phyloP scores from a whole-genome alignment of 37 sponge, comb jelly and placozoan genomes.

The Chondrosia reniformis region DNA sequence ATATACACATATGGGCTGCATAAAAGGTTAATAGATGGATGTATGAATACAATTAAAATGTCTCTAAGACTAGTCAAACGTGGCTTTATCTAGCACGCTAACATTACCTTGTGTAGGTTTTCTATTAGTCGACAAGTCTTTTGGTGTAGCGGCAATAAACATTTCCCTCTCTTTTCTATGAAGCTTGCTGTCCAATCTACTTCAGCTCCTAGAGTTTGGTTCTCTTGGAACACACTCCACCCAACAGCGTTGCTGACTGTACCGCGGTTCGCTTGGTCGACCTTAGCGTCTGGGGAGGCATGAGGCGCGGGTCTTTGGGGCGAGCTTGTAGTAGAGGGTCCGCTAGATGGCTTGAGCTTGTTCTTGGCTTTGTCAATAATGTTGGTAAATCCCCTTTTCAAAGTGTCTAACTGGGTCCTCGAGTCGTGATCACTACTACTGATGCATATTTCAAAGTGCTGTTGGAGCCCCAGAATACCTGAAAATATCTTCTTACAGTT shows the following conservation, averaged over 20 bases:
- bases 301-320: not conserved
- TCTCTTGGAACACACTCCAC: not conserved
- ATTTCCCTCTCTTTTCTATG: constrained; percentile 45
- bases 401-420: constrained; percentile 11
- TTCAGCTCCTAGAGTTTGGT: not conserved
- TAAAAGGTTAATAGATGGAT: too few species aligned
- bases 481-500: constrained; percentile 45
- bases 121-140: not conserved
- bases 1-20: too few species aligned
- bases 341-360: not conserved
- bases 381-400: constrained; percentile 25
- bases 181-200: constrained; percentile 44
- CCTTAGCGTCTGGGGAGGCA: not conserved
- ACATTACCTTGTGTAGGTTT: not conserved
- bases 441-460: constrained; percentile 40
- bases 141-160: constrained; percentile 35
- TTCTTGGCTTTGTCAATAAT: constrained; percentile 62
- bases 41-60: too few species aligned
- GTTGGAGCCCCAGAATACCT: constrained; percentile 35
- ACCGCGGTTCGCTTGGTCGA: not conserved
- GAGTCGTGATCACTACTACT: constrained; percentile 53
- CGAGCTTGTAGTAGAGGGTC: not conserved
- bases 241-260: constrained; percentile 34
- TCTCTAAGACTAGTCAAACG: too few species aligned
- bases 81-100: not conserved